Conservation (phyloP, 2,888 invertebrate species). For the Halocaridina rubra region DNA sequence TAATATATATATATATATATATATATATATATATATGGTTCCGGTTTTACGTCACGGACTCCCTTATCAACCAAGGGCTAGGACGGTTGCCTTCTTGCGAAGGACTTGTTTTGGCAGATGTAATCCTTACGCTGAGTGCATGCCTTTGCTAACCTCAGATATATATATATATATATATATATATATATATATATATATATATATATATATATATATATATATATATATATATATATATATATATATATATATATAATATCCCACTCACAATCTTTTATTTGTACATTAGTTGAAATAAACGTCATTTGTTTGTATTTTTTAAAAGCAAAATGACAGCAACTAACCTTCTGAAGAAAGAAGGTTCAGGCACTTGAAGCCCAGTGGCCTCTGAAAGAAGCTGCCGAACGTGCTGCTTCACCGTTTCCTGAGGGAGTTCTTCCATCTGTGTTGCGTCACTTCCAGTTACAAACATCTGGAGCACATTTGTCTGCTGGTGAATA, state of each 20-base stretch:
- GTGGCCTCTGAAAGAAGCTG: background rate
- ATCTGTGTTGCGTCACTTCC: constrained; percentile 4
- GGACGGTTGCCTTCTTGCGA: too few species aligned
- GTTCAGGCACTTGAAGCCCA: background rate
- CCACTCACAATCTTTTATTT: background rate
- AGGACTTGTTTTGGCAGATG: too few species aligned
- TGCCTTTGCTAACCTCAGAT: too few species aligned
- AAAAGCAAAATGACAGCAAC: background rate
- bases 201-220: too few species aligned
- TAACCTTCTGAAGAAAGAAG: constrained; percentile 37
- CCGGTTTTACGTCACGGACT: too few species aligned
- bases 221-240: too few species aligned
- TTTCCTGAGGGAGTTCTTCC: constrained; percentile 17
- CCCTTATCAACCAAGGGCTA: too few species aligned
- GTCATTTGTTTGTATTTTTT: background rate
- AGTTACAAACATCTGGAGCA: constrained; percentile 15
- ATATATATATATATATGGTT: too few species aligned
- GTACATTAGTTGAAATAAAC: background rate
- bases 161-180: too few species aligned
- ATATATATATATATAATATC: background rate
- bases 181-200: too few species aligned
- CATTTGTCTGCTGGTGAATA: constrained; percentile 2
- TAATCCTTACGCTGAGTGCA: too few species aligned
- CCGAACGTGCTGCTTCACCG: constrained; percentile 10
- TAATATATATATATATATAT: too few species aligned